phyloP scores from a whole-genome alignment of 1,140 invertebrate genomes.

The Aradophagus sp. region DNA sequence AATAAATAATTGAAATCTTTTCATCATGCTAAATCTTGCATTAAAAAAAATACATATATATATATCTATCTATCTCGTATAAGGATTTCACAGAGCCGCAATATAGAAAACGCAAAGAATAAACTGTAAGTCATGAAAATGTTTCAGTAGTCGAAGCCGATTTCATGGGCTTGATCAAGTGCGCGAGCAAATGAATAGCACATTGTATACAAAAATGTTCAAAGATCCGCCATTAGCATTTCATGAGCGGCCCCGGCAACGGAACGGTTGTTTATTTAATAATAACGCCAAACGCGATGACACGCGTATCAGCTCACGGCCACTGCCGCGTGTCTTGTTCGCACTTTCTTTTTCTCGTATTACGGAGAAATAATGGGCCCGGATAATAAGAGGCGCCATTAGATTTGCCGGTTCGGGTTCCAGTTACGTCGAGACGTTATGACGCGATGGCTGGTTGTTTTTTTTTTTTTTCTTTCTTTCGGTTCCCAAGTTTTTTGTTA shows the following conservation, averaged over 20 bases:
- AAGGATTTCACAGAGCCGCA: too few relatives aligned
- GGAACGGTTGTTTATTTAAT: constrained; percentile 43
- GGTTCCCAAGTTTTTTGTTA: too few relatives aligned
- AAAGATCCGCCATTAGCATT: constrained; percentile 29
- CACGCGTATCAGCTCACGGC: constrained; percentile 53
- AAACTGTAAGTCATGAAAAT: too few relatives aligned
- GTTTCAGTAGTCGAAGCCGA: too few relatives aligned
- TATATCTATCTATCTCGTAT: too few relatives aligned
- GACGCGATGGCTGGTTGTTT: constrained; percentile 43
- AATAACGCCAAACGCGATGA: constrained; percentile 31
- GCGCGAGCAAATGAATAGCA: constrained; percentile 30
- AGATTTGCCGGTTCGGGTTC: constrained; percentile 70
- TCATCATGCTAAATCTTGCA: too few relatives aligned
- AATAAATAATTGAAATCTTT: too few relatives aligned
- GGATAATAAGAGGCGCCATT: constrained; percentile 62
- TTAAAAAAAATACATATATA: too few relatives aligned
- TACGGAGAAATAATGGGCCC: constrained; percentile 46
- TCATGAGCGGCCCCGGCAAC: constrained; percentile 12
- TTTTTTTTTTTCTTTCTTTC: too few relatives aligned
- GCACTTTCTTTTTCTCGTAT: constrained; percentile 50
- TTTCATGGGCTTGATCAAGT: too few relatives aligned
- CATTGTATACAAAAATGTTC: constrained; percentile 29
- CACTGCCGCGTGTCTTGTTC: constrained; percentile 39
- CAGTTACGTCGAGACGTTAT: constrained; percentile 54
- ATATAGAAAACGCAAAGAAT: too few relatives aligned